Percentiles rank a stretch among this genome's conserved stretches.
These are phyloP conservation scores for Falco biarmicus DNA, from an alignment of 2,797 vertebrate genomes.

Conservation along the genomic window DNA sequence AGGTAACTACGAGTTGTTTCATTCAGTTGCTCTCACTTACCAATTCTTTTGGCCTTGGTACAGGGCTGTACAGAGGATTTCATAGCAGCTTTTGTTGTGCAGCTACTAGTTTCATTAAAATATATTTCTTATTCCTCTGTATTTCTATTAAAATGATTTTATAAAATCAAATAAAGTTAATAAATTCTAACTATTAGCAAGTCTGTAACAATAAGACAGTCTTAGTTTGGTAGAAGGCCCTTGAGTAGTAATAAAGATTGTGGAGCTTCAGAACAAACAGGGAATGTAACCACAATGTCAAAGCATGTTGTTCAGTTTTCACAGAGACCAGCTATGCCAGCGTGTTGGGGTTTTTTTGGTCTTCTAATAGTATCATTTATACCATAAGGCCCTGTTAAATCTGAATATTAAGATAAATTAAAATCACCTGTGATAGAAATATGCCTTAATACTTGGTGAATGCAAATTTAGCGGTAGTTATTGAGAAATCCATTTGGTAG, in stretches of 20 bases:
- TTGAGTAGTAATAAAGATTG: not conserved
- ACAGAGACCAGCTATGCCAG: not conserved
- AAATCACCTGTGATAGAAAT: not conserved
- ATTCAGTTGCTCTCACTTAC: no score
- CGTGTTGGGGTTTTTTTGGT: no score
- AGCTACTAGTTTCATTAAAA: no score
- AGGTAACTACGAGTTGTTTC: no score
- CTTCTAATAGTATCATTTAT: not conserved
- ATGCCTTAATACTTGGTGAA: not conserved
- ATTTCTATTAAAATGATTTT: no score
- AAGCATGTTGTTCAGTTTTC: not conserved
- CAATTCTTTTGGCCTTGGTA: no score
- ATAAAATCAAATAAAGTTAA: no score
- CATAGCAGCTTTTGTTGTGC: no score
- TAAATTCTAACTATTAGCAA: no score
- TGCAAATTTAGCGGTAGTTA: not conserved
- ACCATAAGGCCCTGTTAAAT: not conserved
- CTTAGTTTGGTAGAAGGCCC: not conserved
- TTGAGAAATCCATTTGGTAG: not conserved
- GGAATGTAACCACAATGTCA: not conserved
- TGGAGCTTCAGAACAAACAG: not conserved
- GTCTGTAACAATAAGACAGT: not conserved
- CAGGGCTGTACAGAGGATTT: no score
- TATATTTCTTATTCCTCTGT: no score
- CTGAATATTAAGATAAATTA: not conserved